These are phyloP conservation scores for Ostrea denselamellosa DNA, from an alignment of 1,140 invertebrate species.

Conservation along the genomic window DNA sequence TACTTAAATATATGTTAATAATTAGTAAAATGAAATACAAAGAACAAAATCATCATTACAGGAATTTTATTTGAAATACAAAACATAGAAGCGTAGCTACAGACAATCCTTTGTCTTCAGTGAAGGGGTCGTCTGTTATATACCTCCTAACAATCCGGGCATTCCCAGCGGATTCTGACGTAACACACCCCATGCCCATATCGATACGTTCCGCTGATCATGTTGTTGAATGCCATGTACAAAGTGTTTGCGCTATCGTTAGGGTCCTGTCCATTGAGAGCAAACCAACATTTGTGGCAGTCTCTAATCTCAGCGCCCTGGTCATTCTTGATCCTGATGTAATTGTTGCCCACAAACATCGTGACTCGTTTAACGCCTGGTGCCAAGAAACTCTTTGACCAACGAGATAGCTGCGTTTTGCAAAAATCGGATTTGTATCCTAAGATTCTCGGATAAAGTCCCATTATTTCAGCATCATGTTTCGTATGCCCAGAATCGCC, in stretches of 20 bases:
- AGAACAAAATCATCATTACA: not conserved
- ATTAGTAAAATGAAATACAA: too few species aligned
- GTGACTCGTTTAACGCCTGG: not conserved
- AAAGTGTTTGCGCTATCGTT: not conserved
- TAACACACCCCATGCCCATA: not conserved
- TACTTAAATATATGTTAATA: too few species aligned
- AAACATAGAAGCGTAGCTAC: not conserved
- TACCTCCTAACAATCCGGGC: not conserved
- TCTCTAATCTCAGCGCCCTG: not conserved
- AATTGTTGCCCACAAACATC: constrained; percentile 8
- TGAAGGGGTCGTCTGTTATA: not conserved
- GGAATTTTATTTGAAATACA: not conserved
- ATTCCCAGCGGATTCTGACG: constrained; percentile 5
- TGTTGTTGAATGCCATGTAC: constrained; percentile 12
- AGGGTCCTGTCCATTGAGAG: constrained; percentile 36
- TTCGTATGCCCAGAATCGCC: not conserved
- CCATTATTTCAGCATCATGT: constrained; percentile 28
- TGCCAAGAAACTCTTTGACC: not conserved
- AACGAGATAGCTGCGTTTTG: not conserved
- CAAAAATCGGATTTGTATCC: not conserved
- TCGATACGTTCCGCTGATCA: not conserved
- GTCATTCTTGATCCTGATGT: constrained; percentile 24
- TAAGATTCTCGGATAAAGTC: not conserved
- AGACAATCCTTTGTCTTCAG: not conserved
- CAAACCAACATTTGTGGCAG: constrained; percentile 13